Conservation (phyloP, 2,797 vertebrate species). For the Pogoniulus pusillus region DNA sequence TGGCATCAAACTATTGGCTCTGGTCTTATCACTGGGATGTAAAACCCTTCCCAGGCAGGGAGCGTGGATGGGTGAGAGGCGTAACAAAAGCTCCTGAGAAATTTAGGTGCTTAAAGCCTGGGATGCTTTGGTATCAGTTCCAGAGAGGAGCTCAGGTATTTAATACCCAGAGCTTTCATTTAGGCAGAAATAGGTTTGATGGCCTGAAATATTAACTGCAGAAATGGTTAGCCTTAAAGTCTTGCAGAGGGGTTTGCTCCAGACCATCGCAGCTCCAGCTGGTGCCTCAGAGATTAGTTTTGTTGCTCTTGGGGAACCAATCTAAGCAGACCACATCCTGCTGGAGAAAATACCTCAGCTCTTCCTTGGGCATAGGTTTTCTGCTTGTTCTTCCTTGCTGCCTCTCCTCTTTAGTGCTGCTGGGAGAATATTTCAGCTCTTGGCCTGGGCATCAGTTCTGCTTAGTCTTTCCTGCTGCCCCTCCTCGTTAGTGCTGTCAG, state of each 20-base stretch:
- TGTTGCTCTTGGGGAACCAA: background rate
- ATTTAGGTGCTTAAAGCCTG: background rate
- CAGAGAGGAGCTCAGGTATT: background rate
- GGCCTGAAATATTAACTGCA: background rate
- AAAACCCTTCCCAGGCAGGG: background rate
- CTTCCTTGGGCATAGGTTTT: background rate
- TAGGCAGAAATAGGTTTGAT: background rate
- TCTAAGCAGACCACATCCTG: background rate
- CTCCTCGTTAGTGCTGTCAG: background rate
- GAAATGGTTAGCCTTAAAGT: background rate
- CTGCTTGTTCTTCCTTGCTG: background rate
- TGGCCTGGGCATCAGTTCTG: background rate
- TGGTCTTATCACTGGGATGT: constrained; percentile 7
- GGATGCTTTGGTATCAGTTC: background rate
- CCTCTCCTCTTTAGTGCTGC: background rate
- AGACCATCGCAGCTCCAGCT: background rate
- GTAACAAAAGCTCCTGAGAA: background rate
- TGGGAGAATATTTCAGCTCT: background rate
- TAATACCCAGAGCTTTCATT: background rate
- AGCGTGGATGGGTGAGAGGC: background rate
- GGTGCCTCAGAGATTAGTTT: background rate
- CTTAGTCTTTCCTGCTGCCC: background rate
- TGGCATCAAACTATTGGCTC: constrained; percentile 53
- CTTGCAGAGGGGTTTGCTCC: background rate
- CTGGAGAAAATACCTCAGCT: background rate